These are phyloP conservation scores for Dasyurus viverrinus DNA, from an alignment of 2,113 vertebrate species.

Conservation along the genomic window DNA sequence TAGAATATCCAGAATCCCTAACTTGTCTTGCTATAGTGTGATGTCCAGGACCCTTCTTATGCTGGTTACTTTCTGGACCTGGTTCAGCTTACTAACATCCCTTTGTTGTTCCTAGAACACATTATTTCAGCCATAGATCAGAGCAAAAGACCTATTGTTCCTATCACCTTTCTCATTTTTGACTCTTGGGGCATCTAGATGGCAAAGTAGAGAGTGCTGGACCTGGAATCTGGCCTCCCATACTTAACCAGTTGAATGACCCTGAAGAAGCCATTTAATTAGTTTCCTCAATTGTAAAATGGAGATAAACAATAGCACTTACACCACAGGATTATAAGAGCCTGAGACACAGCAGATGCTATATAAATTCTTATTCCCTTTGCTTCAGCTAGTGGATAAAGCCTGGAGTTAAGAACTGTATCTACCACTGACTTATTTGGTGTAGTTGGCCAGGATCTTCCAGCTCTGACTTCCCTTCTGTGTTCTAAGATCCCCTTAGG, in stretches of 20 bases:
- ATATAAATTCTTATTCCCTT: background rate
- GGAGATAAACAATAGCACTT: background rate
- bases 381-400: background rate
- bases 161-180: background rate
- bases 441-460: background rate
- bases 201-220: background rate
- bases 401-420: background rate
- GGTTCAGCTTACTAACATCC: background rate
- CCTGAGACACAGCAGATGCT: background rate
- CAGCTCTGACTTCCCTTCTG: background rate
- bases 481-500: too few species aligned
- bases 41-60: background rate
- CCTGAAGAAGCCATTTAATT: background rate
- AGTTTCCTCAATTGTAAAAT: background rate
- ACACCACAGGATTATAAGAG: background rate
- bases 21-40: background rate
- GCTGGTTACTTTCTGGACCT: background rate
- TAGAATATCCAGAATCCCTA: background rate
- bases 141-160: background rate
- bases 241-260: background rate
- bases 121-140: background rate
- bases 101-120: background rate
- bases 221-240: background rate
- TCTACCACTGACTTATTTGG: background rate
- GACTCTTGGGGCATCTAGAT: background rate